These are phyloP conservation scores for Brachyalestes nurse DNA, from an alignment of 2,797 vertebrate species.

Conservation along the genomic window DNA sequence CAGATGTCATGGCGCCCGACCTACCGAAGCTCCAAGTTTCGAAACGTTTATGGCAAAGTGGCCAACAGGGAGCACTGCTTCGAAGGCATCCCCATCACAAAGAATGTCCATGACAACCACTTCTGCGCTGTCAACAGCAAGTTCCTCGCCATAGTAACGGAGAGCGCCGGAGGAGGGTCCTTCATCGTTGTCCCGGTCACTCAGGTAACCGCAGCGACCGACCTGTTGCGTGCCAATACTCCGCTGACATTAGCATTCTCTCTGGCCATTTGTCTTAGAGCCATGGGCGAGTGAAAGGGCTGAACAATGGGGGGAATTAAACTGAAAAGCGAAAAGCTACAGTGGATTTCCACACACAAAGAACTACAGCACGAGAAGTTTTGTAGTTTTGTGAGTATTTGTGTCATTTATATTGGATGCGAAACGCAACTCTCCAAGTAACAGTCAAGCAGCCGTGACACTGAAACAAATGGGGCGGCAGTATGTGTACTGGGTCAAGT, in stretches of 20 bases:
- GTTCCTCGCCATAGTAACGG: slow-evolving; percentile 94
- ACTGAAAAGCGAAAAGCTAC: neutral
- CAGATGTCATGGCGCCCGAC: slow-evolving; percentile 99
- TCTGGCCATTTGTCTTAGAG: slow-evolving; percentile 24
- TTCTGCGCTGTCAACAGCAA: slow-evolving; percentile 95
- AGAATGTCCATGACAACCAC: slow-evolving; percentile 98
- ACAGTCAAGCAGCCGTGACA: slow-evolving; percentile 20
- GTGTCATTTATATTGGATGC: slow-evolving; percentile 24
- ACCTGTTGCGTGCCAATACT: neutral
- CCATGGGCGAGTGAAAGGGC: slow-evolving; percentile 47
- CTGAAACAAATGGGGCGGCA: slow-evolving; percentile 6
- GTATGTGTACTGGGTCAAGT: neutral
- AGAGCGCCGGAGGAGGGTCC: slow-evolving; percentile 91
- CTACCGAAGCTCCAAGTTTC: slow-evolving; percentile 99
- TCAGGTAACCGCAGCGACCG: slow-evolving; percentile 82
- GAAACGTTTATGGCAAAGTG: slow-evolving; percentile 97
- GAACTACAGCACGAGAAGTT: slow-evolving; percentile 7
- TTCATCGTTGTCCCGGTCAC: slow-evolving; percentile 92
- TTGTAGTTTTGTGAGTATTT: neutral
- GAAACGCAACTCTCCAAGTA: slow-evolving; percentile 9
- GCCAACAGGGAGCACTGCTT: slow-evolving; percentile 95
- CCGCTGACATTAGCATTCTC: slow-evolving; percentile 3
- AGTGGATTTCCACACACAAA: slow-evolving; percentile 26
- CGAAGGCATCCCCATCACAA: slow-evolving; percentile 95
- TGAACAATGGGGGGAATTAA: slow-evolving; percentile 32